Evolutionary conservation across 2,797 vertebrate genomes (phyloP), one percentile per base, ranked within the genome.

Genomic region (Sandelia bainsii): DNA sequence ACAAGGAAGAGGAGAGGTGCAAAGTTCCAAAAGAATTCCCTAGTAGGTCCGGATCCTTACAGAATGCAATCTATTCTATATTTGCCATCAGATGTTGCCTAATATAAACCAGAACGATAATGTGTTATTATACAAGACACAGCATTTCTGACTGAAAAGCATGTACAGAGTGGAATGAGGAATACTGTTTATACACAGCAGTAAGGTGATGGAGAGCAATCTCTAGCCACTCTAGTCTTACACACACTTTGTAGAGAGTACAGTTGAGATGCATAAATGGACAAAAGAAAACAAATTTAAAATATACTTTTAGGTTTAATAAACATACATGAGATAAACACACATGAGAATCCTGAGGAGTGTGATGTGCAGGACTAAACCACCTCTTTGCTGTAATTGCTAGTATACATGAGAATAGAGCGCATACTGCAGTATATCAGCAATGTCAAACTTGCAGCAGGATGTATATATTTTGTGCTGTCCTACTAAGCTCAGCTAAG

Each of bases 171-270:
- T 17, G 16, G 19, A 8, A 19, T 42, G 29, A 81, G 65, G 37
- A 59, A 57, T 72, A 39, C 14, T 65, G 51, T 84, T 81, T 86
- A 84, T 56, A 80, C 13, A 59, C 17, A n/a, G 54, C 37, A 67
- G 23, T 3, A 23, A 49, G 12, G 22, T 23, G 49, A 17, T 16
- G 23, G 3, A 32, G 48, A 79, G 13, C 46, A 39, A 40, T 51
- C 51, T 16, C 44, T 67, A 39, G 22, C 27, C 8, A 37, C 17
- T n/a, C n/a, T n/a, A 34, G 16, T 45, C 56, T 62, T 29, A 29
- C 27, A 29, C 27, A 29, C 27, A 29, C 27, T 29, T 29, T 29
- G 27, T 29, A 29, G 6, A 29, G 16, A 5, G 4, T 12, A 40
- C 3, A 32, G 8, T 25, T 16, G n/a, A n/a, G 1, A 16, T 40